Base-by-base conservation (phyloP, 2,888 invertebrate genomes). In the Brenthis daphne region DNA sequence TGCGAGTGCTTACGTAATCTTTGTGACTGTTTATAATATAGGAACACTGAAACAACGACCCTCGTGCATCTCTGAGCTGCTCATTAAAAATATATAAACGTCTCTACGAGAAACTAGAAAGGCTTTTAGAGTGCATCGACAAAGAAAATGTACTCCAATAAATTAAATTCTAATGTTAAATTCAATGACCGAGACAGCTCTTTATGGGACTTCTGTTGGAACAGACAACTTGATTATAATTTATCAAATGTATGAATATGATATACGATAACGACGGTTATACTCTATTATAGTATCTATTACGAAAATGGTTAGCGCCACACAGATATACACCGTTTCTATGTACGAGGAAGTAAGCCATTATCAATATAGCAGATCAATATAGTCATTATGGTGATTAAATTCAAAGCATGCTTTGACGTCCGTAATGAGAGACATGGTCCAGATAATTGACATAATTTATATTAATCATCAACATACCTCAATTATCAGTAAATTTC, bases 321-420 rank as follows among this genome's bases (percentile, higher is more conserved):
- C 20, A 48, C 3, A 33, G n/a, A 13, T 16, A 48, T 50, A 54
- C 56, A 53, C 37, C 47, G 54, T 54, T 37, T 24, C 43, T n/a
- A 48, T 47, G 13, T 57, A 53, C 51, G 16, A 50, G 69, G 48
- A 64, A 65, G 60, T 64, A 60, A 55, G 43, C 57, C 79, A 83
- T 81, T 79, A 81, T 77, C 78, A 78, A 79, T 79, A 79, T 61
- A 56, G 37, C 61, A 50, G 51, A 33, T 5, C 29, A 33, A 53
- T 61, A 66, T 79, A 81, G 85, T 86, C 80, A 80, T 81, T 80
- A 80, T 77, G 68, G 77, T 82, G 81, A 85, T 84, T 82, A 79
- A 82, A 82, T 82, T 74, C 76, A 77, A 77, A 76, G 77, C 75
- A 75, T 76, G 81, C 82, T 82, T 83, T 84, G 82, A 83, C 80